Base-by-base conservation (phyloP, 2,888 invertebrate genomes). In the Ryuthela nishihirai region DNA sequence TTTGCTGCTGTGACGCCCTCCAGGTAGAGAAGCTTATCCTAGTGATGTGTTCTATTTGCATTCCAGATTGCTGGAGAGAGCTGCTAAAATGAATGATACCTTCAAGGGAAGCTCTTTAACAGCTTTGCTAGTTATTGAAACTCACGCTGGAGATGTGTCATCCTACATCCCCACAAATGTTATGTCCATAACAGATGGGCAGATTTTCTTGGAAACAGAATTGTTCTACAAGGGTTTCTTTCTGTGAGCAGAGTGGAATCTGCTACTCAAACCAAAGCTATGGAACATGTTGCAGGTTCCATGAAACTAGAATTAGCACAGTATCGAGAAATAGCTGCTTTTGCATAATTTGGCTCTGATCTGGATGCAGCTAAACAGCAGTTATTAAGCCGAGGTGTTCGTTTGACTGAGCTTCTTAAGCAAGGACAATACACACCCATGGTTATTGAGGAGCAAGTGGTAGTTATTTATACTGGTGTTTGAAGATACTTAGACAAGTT, bases 251-350 rank as follows among this genome's bases (percentile, higher is more conserved):
- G 56, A 9, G 54, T 54, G n/a, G 54, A 55, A 15, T 21, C 26
- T 18, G 40, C 55, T 45, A 55, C 54, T 18, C 65, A 63, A 41
- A 52, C 32, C 12, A 55, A 62, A 18, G 24, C 54, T 6, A 44
- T 63, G 25, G 59, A 64, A 34, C 15, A 64, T 35, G 46, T 38
- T 69, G 98, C 98, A 69, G 98, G 98, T 79, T 97, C 97, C 78
- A 99, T 99, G 98, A 99, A 99, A 79, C 79, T 99, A 80, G 98
- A 99, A 79, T 85, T 98, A 84, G 98, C 98, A 62, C 98, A 98
- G 78, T 98, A 98, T 80, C 94, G 98, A 84, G 98, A 99, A 79
- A 97, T 98, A 54, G 98, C 98, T 69, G 98, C 98, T 65, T 98
- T 98, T 78, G 98, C 98, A 65, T 98, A 98, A 80, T 98, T 99